Evolutionary conservation across 35 echinoderm and acorn worm genomes (phyloP).

Genomic region (Apostichopus parvimensis): DNA sequence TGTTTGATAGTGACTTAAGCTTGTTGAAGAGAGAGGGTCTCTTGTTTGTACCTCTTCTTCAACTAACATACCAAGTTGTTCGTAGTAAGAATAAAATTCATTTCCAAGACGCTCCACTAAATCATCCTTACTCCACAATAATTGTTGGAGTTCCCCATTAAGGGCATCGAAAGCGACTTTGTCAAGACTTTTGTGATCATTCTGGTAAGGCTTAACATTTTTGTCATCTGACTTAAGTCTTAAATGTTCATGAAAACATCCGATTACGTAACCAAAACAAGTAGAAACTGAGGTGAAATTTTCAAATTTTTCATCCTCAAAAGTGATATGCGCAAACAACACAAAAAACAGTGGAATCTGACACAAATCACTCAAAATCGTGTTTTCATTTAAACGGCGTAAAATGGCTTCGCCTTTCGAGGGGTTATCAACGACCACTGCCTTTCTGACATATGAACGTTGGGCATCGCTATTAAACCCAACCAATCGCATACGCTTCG

Average conservation of each 20-base stretch:
- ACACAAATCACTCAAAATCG: neutral
- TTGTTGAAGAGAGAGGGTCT: neutral
- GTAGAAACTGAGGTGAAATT: neutral
- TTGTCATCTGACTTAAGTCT: neutral
- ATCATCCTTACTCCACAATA: neutral
- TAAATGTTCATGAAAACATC: neutral
- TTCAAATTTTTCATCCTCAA: neutral
- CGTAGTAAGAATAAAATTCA: neutral
- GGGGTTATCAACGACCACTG: neutral
- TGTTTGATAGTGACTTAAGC: neutral
- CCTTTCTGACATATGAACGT: neutral
- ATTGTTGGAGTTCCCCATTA: neutral
- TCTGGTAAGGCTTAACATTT: no score
- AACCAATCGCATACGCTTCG: neutral
- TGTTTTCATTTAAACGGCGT: neutral
- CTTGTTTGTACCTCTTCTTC: constrained; percentile 6
- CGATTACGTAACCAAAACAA: neutral
- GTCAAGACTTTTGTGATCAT: neutral
- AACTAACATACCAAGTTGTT: neutral
- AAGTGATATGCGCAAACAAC: neutral
- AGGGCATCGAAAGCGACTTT: neutral
- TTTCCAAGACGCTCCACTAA: neutral
- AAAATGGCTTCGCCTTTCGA: neutral
- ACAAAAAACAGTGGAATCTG: neutral
- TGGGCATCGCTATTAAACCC: neutral